Conservation (phyloP, 92 coral and sea anemone species). For the Porites divaricata region DNA sequence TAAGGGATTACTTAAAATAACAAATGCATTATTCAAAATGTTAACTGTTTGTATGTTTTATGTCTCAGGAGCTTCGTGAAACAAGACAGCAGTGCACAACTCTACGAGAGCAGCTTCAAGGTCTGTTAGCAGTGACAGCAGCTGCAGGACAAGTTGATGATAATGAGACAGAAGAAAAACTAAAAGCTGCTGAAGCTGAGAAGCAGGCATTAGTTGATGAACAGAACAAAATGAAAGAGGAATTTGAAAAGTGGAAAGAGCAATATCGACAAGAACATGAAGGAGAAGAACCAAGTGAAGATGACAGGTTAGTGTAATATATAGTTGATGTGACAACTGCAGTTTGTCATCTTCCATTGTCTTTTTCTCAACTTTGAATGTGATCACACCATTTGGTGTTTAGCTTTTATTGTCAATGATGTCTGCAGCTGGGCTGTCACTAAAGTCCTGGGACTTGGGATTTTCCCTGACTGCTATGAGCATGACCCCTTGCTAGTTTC, state of each 20-base stretch:
- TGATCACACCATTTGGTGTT: too few species aligned
- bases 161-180: conserved; percentile 83
- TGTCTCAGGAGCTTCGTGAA: conserved; percentile 82
- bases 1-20: neutral
- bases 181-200: conserved; percentile 89
- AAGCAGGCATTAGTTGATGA: conserved; percentile 85
- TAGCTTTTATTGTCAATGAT: too few species aligned
- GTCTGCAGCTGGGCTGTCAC: too few species aligned
- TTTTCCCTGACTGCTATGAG: too few species aligned
- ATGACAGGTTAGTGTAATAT: conserved; percentile 77
- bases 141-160: conserved; percentile 74
- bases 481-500: too few species aligned
- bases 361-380: too few species aligned
- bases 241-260: conserved; percentile 94
- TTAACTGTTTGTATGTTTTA: neutral
- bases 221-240: conserved; percentile 85
- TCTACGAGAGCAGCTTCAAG: conserved; percentile 90
- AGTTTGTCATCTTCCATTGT: too few species aligned
- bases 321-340: neutral
- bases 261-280: conserved; percentile 83
- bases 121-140: conserved; percentile 74
- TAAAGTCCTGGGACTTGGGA: too few species aligned
- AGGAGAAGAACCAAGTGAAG: conserved; percentile 82
- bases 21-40: neutral
- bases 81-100: conserved; percentile 87